These are phyloP conservation scores for Liparis tanakae DNA, from an alignment of 2,797 vertebrate genomes.

Conservation along the genomic window DNA sequence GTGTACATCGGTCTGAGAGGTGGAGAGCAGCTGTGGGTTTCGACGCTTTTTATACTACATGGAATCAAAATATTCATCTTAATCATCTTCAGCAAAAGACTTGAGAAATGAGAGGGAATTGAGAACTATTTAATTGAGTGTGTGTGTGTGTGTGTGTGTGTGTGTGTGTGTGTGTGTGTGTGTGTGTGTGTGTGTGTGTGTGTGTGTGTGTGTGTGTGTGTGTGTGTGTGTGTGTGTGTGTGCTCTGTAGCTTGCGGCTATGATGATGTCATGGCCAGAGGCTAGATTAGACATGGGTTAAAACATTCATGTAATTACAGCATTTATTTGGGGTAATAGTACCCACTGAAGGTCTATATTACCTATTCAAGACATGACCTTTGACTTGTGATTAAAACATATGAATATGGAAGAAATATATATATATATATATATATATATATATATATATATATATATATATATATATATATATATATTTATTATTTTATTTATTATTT, in stretches of 20 bases:
- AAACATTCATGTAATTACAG: constrained; percentile 20
- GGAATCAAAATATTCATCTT: not conserved
- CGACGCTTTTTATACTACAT: not conserved
- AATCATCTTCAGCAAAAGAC: not conserved
- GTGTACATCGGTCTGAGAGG: not conserved
- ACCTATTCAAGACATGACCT: not conserved
- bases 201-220: not conserved
- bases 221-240: not conserved
- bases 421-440: no score
- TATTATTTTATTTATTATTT: no score
- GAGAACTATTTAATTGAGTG: constrained; percentile 32
- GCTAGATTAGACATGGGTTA: constrained; percentile 26
- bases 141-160: not conserved
- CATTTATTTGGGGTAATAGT: constrained; percentile 11
- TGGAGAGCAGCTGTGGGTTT: not conserved
- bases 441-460: no score
- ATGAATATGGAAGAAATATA: no score
- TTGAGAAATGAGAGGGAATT: constrained; percentile 13
- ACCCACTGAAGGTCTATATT: not conserved
- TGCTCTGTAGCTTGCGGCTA: constrained; percentile 29
- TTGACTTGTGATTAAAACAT: not conserved
- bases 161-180: not conserved
- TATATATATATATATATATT: no score
- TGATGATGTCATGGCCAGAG: constrained; percentile 35
- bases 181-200: not conserved